Evolutionary conservation across 1,140 invertebrate genomes (phyloP).

Genomic region (Drosophila repletoides): DNA sequence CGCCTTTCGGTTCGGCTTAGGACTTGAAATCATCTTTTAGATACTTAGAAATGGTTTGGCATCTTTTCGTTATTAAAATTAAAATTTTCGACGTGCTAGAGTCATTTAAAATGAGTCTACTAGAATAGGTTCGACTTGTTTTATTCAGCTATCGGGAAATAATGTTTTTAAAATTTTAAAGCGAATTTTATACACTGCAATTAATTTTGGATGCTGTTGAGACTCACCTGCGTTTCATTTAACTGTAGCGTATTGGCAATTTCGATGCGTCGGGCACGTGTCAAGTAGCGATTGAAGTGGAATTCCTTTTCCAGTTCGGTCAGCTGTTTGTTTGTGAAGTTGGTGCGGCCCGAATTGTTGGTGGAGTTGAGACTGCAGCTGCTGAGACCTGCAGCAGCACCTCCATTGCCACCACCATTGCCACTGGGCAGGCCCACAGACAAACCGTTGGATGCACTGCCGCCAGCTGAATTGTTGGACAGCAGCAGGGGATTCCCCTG

Average conservation of each 20-base stretch:
- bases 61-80: too few species aligned
- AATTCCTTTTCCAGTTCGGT: constrained; percentile 99
- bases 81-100: too few species aligned
- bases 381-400: constrained; percentile 30
- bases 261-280: constrained; percentile 96
- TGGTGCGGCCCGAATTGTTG: constrained; percentile 95
- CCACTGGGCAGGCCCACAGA: constrained; percentile 25
- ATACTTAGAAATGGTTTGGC: too few species aligned
- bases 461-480: constrained; percentile 42
- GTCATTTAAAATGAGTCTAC: too few species aligned
- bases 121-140: too few species aligned
- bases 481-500: constrained; percentile 83
- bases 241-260: constrained; percentile 97
- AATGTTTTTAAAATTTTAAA: too few species aligned
- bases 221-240: constrained; percentile 94
- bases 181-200: background rate
- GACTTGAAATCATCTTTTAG: too few species aligned
- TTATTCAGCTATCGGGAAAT: too few species aligned
- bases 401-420: constrained; percentile 25
- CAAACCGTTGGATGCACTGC: constrained; percentile 70
- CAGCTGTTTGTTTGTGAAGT: constrained; percentile 99
- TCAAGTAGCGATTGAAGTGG: constrained; percentile 99
- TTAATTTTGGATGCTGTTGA: background rate
- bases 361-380: constrained; percentile 79
- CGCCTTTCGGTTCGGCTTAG: too few species aligned